These are phyloP conservation scores for Phrynocephalus forsythii DNA, from an alignment of 2,797 vertebrate genomes.

Conservation along the genomic window DNA sequence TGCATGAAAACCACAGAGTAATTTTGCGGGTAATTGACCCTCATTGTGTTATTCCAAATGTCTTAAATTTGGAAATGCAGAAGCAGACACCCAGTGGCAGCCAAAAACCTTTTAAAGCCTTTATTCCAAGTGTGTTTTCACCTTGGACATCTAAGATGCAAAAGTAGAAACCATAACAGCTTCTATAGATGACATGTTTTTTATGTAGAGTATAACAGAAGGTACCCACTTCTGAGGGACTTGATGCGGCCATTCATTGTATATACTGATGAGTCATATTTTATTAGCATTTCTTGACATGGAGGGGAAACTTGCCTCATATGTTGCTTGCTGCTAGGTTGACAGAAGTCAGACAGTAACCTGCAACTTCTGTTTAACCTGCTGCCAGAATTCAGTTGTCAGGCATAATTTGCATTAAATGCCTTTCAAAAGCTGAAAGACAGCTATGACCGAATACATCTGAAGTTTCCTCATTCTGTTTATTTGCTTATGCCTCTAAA, in stretches of 20 bases:
- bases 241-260: conserved; percentile 36
- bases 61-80: too few relatives aligned
- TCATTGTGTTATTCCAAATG: not conserved
- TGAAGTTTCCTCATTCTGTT: conserved; percentile 15
- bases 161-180: not conserved
- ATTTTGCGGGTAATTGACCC: not conserved
- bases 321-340: not conserved
- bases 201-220: not conserved
- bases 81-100: too few relatives aligned
- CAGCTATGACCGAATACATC: conserved; percentile 8
- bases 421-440: conserved; percentile 51
- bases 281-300: conserved; percentile 8
- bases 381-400: conserved; percentile 52
- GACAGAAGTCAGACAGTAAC: conserved; percentile 22
- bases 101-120: too few relatives aligned
- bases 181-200: not conserved
- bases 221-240: not conserved
- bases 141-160: too few relatives aligned
- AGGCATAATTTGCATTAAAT: conserved; percentile 10
- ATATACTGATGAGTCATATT: conserved; percentile 3
- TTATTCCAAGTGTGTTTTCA: not conserved
- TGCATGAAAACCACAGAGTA: too few relatives aligned
- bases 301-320: not conserved
- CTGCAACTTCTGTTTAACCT: conserved; percentile 43
- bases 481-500: conserved; percentile 52